Base-by-base conservation (phyloP, 2,888 invertebrate species). In the Ormyrus pomaceus region DNA sequence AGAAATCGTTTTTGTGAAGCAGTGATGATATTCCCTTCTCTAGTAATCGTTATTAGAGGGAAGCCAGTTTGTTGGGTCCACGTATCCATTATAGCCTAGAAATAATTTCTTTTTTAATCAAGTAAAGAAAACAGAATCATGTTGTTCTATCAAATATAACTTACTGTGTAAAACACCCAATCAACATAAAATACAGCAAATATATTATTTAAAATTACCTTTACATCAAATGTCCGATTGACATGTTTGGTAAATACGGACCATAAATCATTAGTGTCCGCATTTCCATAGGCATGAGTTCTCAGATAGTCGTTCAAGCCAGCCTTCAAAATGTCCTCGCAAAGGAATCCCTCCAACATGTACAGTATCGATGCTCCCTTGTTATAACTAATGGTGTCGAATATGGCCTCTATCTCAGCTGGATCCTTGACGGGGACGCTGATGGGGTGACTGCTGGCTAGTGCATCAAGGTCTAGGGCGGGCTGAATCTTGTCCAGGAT, bases 1-100 rank as follows among this genome's bases (percentile, higher is more conserved):
- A 92, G 89, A 87, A 92, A 95, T 91, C 95, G 91, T 86, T 94
- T 94, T 88, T 96, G 96, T 3, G 91, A 92, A 0, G 95, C 93
- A 0, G 93, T 90, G 2, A 96, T 93, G 70, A 93, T 92, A 66
- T 92, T 92, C 0, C 94, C 94, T 56, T 93, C 92, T 70, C 93
- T 91, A 0, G 91, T 91, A 48, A 96, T 93, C 19, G 93, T 94
- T 7, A 97, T 93, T n/a, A 96, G 90, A 0, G 96, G 96, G 88
- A 95, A 96, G 0, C 96, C 96, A 89, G 95, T 95, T 88, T 95
- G 94, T 84, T 95, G 93, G 13, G 96, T 96, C 96, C 96, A 97
- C 6, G 95, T 94, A 84, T 95, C 94, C 95, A 95, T 95, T 81
- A 95, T 93, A 46, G 91, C 91, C 93, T 94, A 86, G 11, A 86